Conservation (phyloP, 2,888 invertebrate genomes). For the Deladenus siricidicola region DNA sequence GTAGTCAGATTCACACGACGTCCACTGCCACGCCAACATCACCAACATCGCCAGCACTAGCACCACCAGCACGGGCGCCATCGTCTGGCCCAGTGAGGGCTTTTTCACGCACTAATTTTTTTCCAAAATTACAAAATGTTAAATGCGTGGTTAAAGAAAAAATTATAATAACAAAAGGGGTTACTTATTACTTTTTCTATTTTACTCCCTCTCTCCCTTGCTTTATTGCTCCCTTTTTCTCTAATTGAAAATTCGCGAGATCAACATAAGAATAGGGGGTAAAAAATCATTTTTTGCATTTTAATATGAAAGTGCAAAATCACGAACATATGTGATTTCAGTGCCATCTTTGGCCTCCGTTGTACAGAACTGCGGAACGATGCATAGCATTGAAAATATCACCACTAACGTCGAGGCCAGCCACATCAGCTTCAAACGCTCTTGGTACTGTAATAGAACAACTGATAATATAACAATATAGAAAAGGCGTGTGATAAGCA, state of each 20-base stretch:
- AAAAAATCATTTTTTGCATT: too few relatives aligned
- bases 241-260: too few relatives aligned
- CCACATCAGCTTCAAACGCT: conserved; percentile 39
- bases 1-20: conserved; percentile 24
- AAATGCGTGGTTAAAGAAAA: too few relatives aligned
- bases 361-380: conserved; percentile 48
- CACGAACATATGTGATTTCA: conserved; percentile 38
- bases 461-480: too few relatives aligned
- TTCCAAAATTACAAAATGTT: neutral
- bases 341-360: conserved; percentile 39
- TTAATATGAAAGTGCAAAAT: too few relatives aligned
- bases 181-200: too few relatives aligned
- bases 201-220: too few relatives aligned
- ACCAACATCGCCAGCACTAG: conserved; percentile 9
- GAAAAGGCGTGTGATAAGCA: too few relatives aligned
- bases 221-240: too few relatives aligned
- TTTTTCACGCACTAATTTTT: conserved; percentile 23
- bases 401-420: conserved; percentile 38
- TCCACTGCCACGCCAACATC: conserved; percentile 22
- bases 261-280: too few relatives aligned
- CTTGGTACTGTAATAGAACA: conserved; percentile 36
- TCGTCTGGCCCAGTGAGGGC: conserved; percentile 19
- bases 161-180: too few relatives aligned
- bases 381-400: conserved; percentile 40
- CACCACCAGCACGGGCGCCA: conserved; percentile 22